Evolutionary conservation across 2,888 invertebrate species (phyloP).

Genomic region (Loripinus fragilis): DNA sequence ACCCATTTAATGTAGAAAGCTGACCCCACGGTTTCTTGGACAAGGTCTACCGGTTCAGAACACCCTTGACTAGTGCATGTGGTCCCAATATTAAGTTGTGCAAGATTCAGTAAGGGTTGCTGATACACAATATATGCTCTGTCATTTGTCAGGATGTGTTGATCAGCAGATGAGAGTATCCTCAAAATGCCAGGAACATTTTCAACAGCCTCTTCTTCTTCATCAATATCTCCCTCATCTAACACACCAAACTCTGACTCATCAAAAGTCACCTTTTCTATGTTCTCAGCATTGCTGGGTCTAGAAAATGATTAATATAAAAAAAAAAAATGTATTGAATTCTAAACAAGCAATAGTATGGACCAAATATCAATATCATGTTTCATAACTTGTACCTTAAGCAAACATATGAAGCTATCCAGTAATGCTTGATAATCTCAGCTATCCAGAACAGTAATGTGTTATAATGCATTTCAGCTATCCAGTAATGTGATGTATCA

Average conservation of each 20-base stretch:
- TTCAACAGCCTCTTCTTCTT: not conserved
- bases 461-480: no score
- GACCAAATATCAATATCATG: no score
- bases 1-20: slow-evolving; percentile 10
- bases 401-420: no score
- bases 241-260: not conserved
- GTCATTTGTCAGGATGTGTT: not conserved
- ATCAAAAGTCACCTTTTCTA: not conserved
- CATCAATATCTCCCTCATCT: not conserved
- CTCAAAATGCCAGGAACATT: not conserved
- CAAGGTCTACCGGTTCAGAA: not conserved
- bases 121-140: not conserved
- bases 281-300: not conserved
- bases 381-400: no score
- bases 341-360: no score
- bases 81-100: not conserved
- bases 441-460: no score
- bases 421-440: no score
- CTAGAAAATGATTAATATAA: slow-evolving; percentile 4
- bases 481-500: no score
- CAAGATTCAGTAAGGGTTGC: slow-evolving; percentile 1
- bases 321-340: no score
- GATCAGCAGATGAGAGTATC: not conserved
- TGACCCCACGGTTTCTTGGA: not conserved
- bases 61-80: not conserved